Percentiles rank a stretch among this genome's conserved stretches.
Conservation (phyloP, 2,888 invertebrate genomes). For the Cecidostiba fungosa region DNA sequence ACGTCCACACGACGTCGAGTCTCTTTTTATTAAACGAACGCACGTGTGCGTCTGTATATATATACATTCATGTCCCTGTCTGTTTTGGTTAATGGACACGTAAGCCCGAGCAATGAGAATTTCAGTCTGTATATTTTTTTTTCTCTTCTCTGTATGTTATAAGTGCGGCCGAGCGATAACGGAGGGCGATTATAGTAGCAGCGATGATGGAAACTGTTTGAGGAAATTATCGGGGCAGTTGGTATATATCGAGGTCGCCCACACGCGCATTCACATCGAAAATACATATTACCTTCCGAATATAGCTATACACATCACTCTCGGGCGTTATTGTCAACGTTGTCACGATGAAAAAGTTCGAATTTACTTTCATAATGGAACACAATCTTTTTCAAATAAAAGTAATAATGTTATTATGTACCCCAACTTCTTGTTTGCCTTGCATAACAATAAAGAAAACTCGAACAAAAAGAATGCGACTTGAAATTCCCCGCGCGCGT, state of each 20-base stretch:
- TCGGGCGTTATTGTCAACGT: not conserved
- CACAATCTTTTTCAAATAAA: not conserved
- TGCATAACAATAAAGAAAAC: no score
- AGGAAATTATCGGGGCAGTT: not conserved
- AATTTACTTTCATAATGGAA: not conserved
- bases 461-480: no score
- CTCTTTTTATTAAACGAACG: not conserved
- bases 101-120: not conserved
- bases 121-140: not conserved
- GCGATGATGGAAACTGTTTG: not conserved
- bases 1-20: not conserved
- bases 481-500: no score
- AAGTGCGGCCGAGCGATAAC: not conserved
- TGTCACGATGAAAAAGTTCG: not conserved
- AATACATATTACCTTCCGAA: conserved; percentile 7
- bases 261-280: not conserved
- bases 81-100: not conserved
- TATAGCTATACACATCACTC: not conserved
- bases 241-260: not conserved
- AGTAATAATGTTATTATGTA: not conserved
- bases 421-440: no score
- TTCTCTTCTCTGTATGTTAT: not conserved
- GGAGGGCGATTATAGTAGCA: not conserved
- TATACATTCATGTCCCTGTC: not conserved
- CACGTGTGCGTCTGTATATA: not conserved